Evolutionary conservation across 2,113 vertebrate genomes (phyloP).

Genomic region (Ardeotis arabs): DNA sequence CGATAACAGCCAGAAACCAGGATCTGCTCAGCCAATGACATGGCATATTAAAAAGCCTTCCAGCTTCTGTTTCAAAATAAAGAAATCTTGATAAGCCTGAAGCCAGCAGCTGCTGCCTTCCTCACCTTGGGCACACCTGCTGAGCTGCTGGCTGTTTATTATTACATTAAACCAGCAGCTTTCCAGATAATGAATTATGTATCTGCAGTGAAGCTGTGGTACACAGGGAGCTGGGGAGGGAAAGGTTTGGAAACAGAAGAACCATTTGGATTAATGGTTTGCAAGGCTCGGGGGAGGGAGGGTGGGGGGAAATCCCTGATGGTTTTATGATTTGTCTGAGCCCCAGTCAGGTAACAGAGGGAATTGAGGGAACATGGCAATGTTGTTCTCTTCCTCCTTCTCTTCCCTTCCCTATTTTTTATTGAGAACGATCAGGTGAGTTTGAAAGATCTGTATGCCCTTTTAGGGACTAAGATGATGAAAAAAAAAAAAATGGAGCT

Average conservation of each 20-base stretch:
- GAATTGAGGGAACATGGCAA: not conserved
- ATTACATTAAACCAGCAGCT: slow-evolving; percentile 29
- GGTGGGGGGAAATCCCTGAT: not conserved
- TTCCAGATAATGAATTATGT: slow-evolving; percentile 37
- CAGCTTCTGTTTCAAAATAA: slow-evolving; percentile 50
- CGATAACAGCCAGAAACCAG: not conserved
- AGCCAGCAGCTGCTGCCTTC: slow-evolving; percentile 12
- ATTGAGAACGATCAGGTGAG: not conserved
- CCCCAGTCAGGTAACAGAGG: not conserved
- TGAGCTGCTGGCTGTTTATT: slow-evolving; percentile 48
- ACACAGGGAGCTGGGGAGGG: not conserved
- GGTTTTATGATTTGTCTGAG: not conserved
- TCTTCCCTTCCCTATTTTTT: not conserved
- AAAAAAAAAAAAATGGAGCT: not conserved
- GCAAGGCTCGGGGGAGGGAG: not conserved
- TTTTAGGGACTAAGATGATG: not conserved
- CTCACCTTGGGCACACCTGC: slow-evolving; percentile 57
- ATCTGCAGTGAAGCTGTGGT: not conserved
- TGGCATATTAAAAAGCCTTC: not conserved
- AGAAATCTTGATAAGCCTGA: slow-evolving; percentile 36
- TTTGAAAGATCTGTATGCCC: not conserved
- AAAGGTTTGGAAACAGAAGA: not conserved
- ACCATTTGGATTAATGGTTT: not conserved
- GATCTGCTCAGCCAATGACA: not conserved
- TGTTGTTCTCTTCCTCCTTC: not conserved